These are phyloP conservation scores for Steatornis caripensis DNA, from an alignment of 2,113 vertebrate genomes.

Conservation along the genomic window DNA sequence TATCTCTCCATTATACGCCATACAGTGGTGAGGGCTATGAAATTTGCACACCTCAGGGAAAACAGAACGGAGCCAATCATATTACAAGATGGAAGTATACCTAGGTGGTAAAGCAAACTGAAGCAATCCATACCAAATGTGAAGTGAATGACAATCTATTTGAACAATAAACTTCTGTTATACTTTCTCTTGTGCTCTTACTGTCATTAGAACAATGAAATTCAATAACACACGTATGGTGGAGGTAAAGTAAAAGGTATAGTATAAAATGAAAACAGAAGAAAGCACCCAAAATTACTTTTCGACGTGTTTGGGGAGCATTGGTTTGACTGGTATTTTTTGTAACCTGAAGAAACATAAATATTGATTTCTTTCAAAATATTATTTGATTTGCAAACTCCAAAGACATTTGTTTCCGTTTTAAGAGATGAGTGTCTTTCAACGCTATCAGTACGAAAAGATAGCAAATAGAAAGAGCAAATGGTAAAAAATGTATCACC, in stretches of 20 bases:
- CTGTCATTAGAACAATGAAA: neutral
- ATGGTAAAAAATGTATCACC: neutral
- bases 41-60: neutral
- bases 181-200: neutral
- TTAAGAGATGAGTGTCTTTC: neutral
- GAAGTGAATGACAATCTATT: neutral
- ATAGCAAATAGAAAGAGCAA: neutral
- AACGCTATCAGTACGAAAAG: neutral
- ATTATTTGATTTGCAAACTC: neutral
- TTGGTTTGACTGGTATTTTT: neutral
- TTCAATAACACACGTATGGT: rapidly evolving
- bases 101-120: neutral
- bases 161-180: neutral
- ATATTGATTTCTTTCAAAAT: neutral
- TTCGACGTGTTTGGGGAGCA: neutral
- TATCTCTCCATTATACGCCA: rapidly evolving
- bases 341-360: neutral
- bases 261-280: neutral
- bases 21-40: neutral
- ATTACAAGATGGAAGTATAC: rapidly evolving
- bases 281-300: neutral
- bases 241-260: neutral
- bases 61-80: neutral
- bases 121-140: neutral
- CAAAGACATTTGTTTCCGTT: neutral